Evolutionary conservation across 1,140 invertebrate genomes (phyloP).

Genomic region (Neuroterus valhalla): DNA sequence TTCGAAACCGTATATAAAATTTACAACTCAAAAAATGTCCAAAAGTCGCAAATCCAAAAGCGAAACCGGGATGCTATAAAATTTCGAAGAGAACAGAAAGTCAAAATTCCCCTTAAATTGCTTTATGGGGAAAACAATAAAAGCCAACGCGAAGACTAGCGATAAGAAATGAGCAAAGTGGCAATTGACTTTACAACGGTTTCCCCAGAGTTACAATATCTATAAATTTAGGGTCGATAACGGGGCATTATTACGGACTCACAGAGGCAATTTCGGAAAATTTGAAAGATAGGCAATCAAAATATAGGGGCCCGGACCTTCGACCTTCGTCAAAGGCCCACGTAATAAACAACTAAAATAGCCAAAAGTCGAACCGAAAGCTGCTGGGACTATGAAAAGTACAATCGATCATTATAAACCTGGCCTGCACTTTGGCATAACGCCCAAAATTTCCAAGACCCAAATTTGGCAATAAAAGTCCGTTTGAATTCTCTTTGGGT

Average conservation of each 20-base stretch:
- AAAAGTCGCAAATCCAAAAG: background rate
- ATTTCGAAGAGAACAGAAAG: background rate
- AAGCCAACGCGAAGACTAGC: slow-evolving; percentile 24
- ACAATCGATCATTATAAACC: background rate
- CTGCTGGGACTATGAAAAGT: background rate
- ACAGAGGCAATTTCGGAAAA: slow-evolving; percentile 8
- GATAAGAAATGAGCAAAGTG: background rate
- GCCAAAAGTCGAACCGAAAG: background rate
- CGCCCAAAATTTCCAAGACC: background rate
- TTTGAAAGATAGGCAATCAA: slow-evolving; percentile 4
- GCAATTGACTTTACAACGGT: slow-evolving; percentile 28
- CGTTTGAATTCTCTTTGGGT: background rate
- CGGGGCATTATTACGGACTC: background rate
- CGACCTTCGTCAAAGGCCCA: background rate
- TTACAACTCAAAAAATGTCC: background rate
- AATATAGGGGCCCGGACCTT: slow-evolving; percentile 4
- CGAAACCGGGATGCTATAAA: background rate
- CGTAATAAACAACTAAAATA: slow-evolving; percentile 3
- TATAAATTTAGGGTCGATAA: slow-evolving; percentile 41
- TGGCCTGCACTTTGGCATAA: background rate
- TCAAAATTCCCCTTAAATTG: slow-evolving; percentile 12
- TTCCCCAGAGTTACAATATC: slow-evolving; percentile 32
- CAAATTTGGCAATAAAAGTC: background rate
- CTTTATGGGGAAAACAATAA: slow-evolving; percentile 36
- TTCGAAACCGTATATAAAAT: background rate